These are phyloP conservation scores for Acinonyx jubatus DNA, from an alignment of 2,113 vertebrate species.

Conservation along the genomic window DNA sequence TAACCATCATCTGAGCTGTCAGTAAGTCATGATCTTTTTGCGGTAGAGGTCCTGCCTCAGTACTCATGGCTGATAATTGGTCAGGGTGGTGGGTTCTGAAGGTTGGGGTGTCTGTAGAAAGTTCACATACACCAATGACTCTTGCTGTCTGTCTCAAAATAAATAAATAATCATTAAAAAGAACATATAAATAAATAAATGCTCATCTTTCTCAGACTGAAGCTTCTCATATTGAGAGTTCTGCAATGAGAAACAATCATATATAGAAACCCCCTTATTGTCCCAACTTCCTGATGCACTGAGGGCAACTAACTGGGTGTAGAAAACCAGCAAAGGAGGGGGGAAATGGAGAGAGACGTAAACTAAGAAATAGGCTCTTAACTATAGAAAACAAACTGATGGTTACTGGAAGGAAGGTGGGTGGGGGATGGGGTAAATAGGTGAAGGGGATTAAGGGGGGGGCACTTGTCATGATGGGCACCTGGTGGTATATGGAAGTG, in stretches of 20 bases:
- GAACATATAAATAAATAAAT: not conserved
- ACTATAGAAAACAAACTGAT: not conserved
- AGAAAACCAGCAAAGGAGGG: not conserved
- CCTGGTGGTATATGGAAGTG: not conserved
- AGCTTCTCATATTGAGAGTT: not conserved
- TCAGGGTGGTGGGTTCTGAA: not conserved
- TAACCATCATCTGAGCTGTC: not conserved
- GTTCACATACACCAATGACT: not conserved
- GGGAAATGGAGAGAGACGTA: not conserved
- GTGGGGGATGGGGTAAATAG: not conserved
- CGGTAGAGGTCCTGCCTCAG: not conserved
- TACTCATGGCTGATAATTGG: not conserved
- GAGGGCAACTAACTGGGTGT: not conserved
- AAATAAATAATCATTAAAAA: not conserved
- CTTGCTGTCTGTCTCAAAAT: not conserved
- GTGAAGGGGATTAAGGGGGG: not conserved
- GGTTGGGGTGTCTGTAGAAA: not conserved
- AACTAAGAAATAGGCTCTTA: not conserved
- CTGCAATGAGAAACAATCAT: not conserved
- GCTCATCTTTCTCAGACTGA: not conserved
- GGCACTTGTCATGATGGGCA: not conserved
- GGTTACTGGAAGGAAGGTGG: not conserved
- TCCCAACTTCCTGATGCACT: not conserved
- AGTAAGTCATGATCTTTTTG: not conserved
- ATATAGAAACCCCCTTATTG: not conserved